These are phyloP conservation scores for Steinernema scapterisci DNA, from an alignment of 2,888 invertebrate species.

Conservation along the genomic window DNA sequence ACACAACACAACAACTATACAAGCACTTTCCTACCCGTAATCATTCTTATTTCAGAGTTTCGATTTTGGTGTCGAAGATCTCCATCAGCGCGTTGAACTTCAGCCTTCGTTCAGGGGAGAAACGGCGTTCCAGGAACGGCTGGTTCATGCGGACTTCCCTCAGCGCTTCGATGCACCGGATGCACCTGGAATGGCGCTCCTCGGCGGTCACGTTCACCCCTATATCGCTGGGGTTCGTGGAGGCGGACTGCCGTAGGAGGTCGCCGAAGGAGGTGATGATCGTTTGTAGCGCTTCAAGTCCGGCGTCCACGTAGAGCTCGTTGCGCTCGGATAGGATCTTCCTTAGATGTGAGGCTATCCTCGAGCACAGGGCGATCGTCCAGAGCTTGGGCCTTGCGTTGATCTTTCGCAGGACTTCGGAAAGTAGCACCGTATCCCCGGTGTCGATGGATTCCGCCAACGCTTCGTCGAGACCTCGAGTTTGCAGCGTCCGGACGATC, in stretches of 20 bases:
- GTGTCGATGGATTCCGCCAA: constrained; percentile 10
- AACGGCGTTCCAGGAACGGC: not conserved
- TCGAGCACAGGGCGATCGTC: constrained; percentile 1
- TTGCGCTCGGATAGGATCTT: constrained; percentile 5
- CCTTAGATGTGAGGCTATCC: constrained; percentile 6
- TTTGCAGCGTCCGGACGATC: not conserved
- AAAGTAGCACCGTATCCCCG: not conserved
- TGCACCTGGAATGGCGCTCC: constrained; percentile 8
- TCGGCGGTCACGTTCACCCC: constrained; percentile 16
- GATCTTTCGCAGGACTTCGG: not conserved
- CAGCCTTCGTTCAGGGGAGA: not conserved
- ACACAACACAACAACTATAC: constrained; percentile 1
- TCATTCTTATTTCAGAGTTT: not conserved
- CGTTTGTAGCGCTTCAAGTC: constrained; percentile 4
- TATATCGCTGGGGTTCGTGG: not conserved
- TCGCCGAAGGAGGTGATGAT: constrained; percentile 18
- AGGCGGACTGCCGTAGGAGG: not conserved
- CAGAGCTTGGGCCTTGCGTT: constrained; percentile 12
- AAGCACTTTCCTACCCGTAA: constrained; percentile 28
- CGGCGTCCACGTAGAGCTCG: constrained; percentile 12
- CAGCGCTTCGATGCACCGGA: constrained; percentile 12
- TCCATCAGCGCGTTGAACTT: constrained; percentile 27
- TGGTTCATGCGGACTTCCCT: constrained; percentile 20
- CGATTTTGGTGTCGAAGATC: constrained; percentile 16
- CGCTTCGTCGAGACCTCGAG: not conserved